Evolutionary conservation across 37 sponge, comb jelly and placozoan species (phyloP).

Genomic region (Chondrilla cf. caribensis): DNA sequence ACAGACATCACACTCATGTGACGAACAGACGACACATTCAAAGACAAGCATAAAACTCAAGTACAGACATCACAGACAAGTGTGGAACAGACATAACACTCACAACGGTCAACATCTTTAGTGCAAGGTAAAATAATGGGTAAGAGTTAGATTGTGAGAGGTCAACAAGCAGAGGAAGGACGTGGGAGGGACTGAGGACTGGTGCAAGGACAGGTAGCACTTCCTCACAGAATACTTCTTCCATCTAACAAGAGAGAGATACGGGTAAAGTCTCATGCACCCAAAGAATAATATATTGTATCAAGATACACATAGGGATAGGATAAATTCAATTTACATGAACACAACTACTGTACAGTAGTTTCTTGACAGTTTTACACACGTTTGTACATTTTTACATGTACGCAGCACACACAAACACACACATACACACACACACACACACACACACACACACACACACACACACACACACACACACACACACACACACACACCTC

Average conservation of each 20-base stretch:
- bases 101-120: conserved; percentile 78
- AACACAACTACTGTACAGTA: too few relatives aligned
- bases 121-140: conserved; percentile 52
- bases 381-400: not conserved
- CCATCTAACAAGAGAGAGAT: too few relatives aligned
- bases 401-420: too few relatives aligned
- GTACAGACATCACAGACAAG: too few relatives aligned
- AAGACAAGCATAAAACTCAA: too few relatives aligned
- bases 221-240: conserved; percentile 54
- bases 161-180: conserved; percentile 51
- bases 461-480: not conserved
- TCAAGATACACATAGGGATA: too few relatives aligned
- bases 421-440: too few relatives aligned
- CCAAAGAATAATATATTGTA: too few relatives aligned
- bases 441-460: not conserved
- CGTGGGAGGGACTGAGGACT: conserved; percentile 41
- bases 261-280: too few relatives aligned
- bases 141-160: conserved; percentile 44
- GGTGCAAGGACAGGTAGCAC: conserved; percentile 55
- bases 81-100: not conserved
- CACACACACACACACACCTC: conserved; percentile 39
- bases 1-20: too few relatives aligned
- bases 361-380: not conserved
- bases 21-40: too few relatives aligned
- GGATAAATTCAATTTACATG: too few relatives aligned